Evolutionary conservation across 2,113 vertebrate genomes (phyloP).

Genomic region (Trinectes maculatus): DNA sequence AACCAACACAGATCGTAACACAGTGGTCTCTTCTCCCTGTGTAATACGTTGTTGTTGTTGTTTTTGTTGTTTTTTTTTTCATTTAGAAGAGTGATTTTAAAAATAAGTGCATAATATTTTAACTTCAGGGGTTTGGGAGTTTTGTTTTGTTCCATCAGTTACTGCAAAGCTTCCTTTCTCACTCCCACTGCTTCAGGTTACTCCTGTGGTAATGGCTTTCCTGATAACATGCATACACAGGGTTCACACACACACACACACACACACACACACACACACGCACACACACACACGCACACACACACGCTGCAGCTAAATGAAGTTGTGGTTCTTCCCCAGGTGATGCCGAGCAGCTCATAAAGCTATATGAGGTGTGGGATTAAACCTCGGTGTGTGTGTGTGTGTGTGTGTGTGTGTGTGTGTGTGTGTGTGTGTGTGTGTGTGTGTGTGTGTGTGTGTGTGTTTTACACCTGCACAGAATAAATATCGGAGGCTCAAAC

Average conservation of each 20-base stretch:
- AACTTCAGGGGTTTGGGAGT: slow-evolving; percentile 1
- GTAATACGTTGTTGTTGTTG: no score
- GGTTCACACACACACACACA: slow-evolving; percentile 9
- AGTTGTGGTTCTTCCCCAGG: slow-evolving; percentile 25
- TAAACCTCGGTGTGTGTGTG: slow-evolving; percentile 13
- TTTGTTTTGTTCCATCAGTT: slow-evolving; percentile 24
- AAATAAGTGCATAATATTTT: slow-evolving; percentile 11
- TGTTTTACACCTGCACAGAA: neutral
- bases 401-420: slow-evolving; percentile 8
- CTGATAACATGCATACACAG: slow-evolving; percentile 20
- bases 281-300: neutral
- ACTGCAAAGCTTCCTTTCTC: neutral
- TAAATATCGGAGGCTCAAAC: neutral
- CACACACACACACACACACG: slow-evolving; percentile 8
- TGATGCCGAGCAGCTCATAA: slow-evolving; percentile 20
- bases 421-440: neutral
- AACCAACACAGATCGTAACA: no score
- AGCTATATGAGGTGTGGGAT: slow-evolving; percentile 47
- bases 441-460: neutral
- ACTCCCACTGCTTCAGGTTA: slow-evolving; percentile 3
- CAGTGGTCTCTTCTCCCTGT: neutral
- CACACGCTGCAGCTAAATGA: slow-evolving; percentile 17
- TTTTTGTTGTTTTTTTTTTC: no score
- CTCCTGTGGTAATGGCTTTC: slow-evolving; percentile 28
- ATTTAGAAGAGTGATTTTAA: no score